Percentiles rank a stretch among this genome's conserved stretches.
phyloP scores from a whole-genome alignment of 2,888 invertebrate genomes.

The Chrysina gloriosa region DNA sequence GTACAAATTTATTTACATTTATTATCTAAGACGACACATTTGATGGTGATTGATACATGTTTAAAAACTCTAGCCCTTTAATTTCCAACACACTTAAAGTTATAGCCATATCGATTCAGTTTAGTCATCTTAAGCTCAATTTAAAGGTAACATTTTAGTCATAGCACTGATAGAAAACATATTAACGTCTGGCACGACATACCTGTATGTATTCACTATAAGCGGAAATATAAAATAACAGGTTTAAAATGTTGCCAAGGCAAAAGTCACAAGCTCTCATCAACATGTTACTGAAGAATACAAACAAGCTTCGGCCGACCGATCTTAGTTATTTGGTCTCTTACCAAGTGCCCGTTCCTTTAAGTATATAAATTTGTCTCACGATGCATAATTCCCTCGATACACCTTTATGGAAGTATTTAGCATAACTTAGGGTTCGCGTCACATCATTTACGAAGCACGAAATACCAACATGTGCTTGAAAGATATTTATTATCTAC shows the following conservation, averaged over 20 bases:
- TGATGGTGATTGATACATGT: too few species aligned
- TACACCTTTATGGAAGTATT: conserved; percentile 55
- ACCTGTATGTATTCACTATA: neutral
- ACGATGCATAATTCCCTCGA: conserved; percentile 48
- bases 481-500: conserved; percentile 61
- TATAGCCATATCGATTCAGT: too few species aligned
- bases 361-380: conserved; percentile 49
- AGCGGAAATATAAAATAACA: conserved; percentile 6
- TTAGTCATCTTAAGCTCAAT: too few species aligned
- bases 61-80: too few species aligned
- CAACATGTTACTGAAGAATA: conserved; percentile 14
- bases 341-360: conserved; percentile 23
- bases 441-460: conserved; percentile 54
- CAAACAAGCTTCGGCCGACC: conserved; percentile 13
- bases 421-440: conserved; percentile 56
- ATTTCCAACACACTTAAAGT: too few species aligned
- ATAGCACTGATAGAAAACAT: neutral
- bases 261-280: conserved; percentile 30
- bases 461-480: conserved; percentile 58
- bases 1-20: too few species aligned
- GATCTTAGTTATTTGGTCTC: conserved; percentile 28
- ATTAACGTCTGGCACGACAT: neutral
- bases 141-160: too few species aligned
- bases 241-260: conserved; percentile 7
- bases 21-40: too few species aligned